Evolutionary conservation across 1,140 invertebrate species (phyloP).

Genomic region (Ceratitis capitata): DNA sequence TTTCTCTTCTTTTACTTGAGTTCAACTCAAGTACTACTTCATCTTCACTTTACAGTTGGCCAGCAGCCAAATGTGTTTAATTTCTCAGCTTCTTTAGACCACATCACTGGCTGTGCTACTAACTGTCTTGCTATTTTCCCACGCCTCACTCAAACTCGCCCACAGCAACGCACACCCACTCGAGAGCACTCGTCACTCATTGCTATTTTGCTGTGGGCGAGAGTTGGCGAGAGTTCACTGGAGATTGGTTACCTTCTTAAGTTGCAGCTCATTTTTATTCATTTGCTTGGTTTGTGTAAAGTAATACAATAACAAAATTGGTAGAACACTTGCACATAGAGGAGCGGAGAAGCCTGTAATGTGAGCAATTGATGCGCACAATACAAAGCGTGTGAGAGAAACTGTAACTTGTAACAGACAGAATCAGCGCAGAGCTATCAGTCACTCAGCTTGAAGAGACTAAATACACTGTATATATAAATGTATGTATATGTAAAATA

Average conservation of each 20-base stretch:
- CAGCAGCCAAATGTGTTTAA: slow-evolving; percentile 37
- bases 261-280: slow-evolving; percentile 17
- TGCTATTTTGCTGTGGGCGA: too few species aligned
- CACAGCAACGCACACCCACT: neutral
- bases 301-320: neutral
- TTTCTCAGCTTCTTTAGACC: slow-evolving; percentile 30
- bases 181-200: neutral
- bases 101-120: neutral
- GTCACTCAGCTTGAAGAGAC: slow-evolving; percentile 13
- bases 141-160: neutral
- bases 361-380: neutral
- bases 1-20: neutral
- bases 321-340: neutral
- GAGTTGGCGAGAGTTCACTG: neutral
- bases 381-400: neutral
- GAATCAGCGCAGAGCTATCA: slow-evolving; percentile 24
- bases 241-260: slow-evolving; percentile 1
- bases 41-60: slow-evolving; percentile 22
- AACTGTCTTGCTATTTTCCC: neutral
- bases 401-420: neutral
- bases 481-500: neutral
- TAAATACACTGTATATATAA: neutral
- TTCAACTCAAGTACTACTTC: slow-evolving; percentile 2
- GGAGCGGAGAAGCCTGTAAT: neutral
- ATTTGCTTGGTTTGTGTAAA: neutral